Conservation (phyloP, 2,888 invertebrate genomes). For the Phyllotreta striolata region DNA sequence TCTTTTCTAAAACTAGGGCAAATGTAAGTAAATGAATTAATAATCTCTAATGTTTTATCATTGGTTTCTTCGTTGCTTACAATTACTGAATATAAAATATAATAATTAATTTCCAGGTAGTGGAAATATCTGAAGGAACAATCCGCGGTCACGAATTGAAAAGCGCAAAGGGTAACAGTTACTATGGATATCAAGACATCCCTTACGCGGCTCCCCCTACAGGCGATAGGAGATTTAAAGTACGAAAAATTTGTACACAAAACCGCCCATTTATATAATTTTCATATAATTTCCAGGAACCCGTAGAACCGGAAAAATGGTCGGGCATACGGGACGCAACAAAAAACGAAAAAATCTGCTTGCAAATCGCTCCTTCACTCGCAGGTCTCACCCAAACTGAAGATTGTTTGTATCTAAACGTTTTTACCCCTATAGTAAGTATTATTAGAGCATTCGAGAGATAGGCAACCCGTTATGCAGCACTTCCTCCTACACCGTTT, state of each 20-base stretch:
- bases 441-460: too few relatives aligned
- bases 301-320: conserved; percentile 15
- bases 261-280: neutral
- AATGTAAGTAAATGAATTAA: too few relatives aligned
- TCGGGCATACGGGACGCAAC: conserved; percentile 15
- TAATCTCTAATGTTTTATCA: too few relatives aligned
- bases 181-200: conserved; percentile 36
- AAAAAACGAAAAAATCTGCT: conserved; percentile 21
- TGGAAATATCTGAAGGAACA: too few relatives aligned
- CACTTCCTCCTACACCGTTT: too few relatives aligned
- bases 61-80: too few relatives aligned
- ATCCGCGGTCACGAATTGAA: conserved; percentile 27
- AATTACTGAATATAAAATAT: too few relatives aligned
- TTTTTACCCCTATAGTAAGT: conserved; percentile 27
- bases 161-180: conserved; percentile 16
- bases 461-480: too few relatives aligned
- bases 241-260: neutral
- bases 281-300: conserved; percentile 8
- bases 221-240: conserved; percentile 32
- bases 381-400: conserved; percentile 7
- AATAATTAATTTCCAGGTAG: too few relatives aligned
- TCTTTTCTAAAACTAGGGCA: too few relatives aligned
- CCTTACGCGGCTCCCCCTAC: conserved; percentile 33
- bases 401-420: conserved; percentile 29
- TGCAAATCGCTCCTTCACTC: neutral